Evolutionary conservation across 1,140 invertebrate species (phyloP).

Genomic region (Lysiphlebus fabarum): DNA sequence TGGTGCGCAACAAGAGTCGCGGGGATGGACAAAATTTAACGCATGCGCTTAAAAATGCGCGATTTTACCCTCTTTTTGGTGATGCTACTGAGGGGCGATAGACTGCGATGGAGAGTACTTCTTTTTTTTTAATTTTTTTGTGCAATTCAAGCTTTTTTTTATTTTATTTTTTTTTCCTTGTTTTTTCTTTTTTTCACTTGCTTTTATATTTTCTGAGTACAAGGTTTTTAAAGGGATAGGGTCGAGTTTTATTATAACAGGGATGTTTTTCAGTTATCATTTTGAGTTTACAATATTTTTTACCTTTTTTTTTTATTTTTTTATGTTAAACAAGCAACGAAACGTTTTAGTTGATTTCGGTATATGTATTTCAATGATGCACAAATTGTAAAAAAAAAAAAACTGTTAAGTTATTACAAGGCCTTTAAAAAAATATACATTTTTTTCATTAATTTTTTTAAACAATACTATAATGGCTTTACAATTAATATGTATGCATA

Average conservation of each 20-base stretch:
- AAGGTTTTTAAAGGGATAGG: slow-evolving; percentile 1
- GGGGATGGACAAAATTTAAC: slow-evolving; percentile 30
- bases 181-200: slow-evolving; percentile 16
- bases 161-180: slow-evolving; percentile 25
- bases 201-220: neutral
- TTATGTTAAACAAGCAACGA: too few species aligned
- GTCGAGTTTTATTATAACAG: neutral
- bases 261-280: too few species aligned
- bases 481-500: too few species aligned
- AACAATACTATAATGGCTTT: too few species aligned
- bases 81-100: slow-evolving; percentile 42
- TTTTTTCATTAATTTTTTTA: too few species aligned
- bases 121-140: slow-evolving; percentile 30
- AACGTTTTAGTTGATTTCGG: too few species aligned
- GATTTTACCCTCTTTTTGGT: slow-evolving; percentile 35
- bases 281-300: too few species aligned
- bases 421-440: too few species aligned
- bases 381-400: too few species aligned
- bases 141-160: slow-evolving; percentile 2
- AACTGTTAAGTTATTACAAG: too few species aligned
- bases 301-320: too few species aligned
- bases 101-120: slow-evolving; percentile 53
- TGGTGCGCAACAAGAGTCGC: slow-evolving; percentile 49
- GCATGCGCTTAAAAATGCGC: slow-evolving; percentile 38
- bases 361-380: too few species aligned